These are phyloP conservation scores for Geothlypis trichas DNA, from an alignment of 2,113 vertebrate genomes.

Conservation along the genomic window DNA sequence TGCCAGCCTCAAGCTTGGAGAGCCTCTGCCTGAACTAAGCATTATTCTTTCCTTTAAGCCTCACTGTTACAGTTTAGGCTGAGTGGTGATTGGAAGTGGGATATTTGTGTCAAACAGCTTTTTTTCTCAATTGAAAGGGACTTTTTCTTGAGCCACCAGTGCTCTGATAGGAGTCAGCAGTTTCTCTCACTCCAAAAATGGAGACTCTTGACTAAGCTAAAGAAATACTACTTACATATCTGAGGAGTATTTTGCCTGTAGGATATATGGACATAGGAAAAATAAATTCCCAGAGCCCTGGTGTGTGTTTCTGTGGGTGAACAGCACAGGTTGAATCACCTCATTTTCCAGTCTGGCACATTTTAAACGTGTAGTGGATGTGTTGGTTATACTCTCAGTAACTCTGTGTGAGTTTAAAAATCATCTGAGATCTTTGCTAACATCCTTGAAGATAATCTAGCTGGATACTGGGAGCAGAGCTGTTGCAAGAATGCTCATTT, in stretches of 20 bases:
- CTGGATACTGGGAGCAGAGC: background rate
- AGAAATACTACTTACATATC: background rate
- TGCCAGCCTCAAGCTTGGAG: background rate
- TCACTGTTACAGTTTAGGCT: background rate
- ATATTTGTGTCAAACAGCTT: background rate
- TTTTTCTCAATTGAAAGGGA: background rate
- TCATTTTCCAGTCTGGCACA: background rate
- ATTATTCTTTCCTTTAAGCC: background rate
- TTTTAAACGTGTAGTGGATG: background rate
- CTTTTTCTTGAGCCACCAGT: background rate
- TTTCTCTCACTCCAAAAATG: background rate
- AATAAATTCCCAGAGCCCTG: background rate
- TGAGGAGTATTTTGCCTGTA: background rate
- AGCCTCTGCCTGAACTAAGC: background rate
- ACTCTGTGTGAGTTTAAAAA: background rate
- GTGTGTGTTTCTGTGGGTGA: background rate
- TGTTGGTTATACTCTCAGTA: background rate
- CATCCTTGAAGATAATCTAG: background rate
- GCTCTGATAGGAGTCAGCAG: background rate
- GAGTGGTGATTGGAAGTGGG: background rate
- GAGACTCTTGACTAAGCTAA: background rate
- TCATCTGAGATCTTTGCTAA: background rate
- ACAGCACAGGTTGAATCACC: background rate
- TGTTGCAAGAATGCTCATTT: background rate
- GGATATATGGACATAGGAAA: accelerated